Base-by-base conservation (phyloP, 2,113 vertebrate genomes). In the Chinchilla lanigera region DNA sequence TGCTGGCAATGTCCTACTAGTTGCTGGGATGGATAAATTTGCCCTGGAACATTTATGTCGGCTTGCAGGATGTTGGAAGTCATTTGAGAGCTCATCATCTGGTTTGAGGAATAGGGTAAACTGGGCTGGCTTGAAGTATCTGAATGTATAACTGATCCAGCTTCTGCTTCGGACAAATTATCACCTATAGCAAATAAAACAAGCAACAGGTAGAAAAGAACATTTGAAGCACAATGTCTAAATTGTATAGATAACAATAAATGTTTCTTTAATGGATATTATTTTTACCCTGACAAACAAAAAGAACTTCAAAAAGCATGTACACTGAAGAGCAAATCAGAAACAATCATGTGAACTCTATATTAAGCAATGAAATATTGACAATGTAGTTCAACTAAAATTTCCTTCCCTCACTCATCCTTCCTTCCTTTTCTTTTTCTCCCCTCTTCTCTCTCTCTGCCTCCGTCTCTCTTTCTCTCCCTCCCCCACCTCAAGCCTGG, bases 61-160 rank as follows among this genome's bases (percentile, higher is more conserved):
- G 98, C 97, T 35, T 98, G 98, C 3, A 97, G 97, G 88, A 98
- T 97, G 22, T 93, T 96, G 95, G 98, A 98, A 28, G 98, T 97
- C 94, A 99, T 98, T 95, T 98, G 99, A 95, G 98, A 98, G 86
- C 96, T 97, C 97, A 98, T 98, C 73, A 93, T 97, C 69, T 98
- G 98, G 85, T 99, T 99, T 97, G 99, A 98, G 35, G 96, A 97
- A 95, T 91, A 97, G 83, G 86, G 84, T 95, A 96, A 22, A 91
- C 73, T 97, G 95, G 97, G 96, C 54, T 98, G 98, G 95, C 93
- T 97, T 60, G 97, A 96, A 85, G 95, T 81, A 89, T 98, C 98
- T 54, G 96, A 97, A 56, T 95, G 71, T 87, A 85, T 73, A 90
- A 92, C 75, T 16, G 97, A 93, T 85, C 97, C 97, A 44, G 90